Evolutionary conservation across 2,113 vertebrate genomes (phyloP), one percentile per base, ranked within the genome.

Genomic region (Saguinus imperator): DNA sequence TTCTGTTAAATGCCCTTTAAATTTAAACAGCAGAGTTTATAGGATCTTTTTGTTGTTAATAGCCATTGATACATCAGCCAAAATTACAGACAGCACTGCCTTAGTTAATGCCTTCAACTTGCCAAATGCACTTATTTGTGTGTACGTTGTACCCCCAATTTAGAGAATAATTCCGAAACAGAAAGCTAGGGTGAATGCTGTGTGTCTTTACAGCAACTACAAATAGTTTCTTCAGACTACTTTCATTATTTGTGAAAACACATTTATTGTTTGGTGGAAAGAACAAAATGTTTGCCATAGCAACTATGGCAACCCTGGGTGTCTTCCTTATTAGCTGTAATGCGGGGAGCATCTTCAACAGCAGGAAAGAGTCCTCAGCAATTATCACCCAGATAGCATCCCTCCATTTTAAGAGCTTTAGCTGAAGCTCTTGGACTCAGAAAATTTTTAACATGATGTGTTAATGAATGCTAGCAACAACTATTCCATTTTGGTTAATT

Each of bases 251-350:
- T 96, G 50, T 10, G 17, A 82, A 95, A 85, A 87, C 55, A 85
- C 14, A 84, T 73, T 90, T 91, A 94, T 70, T 97, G 84, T 80
- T 95, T 94, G 70, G 29, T 72, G 72, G 80, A 96, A 95, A 35
- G 45, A 91, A 92, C 6, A 94, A 84, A 97, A 84, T 95, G 76
- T 96, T 97, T 97, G 73, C 94, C 96, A 96, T 97, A 73, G 40
- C 87, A 97, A 92, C 97, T 45, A 6, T 11, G 84, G 61, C n/a
- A 95, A 80, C 40, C 84, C 92, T 57, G 32, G 88, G 70, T 86
- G n/a, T 80, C 29, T 58, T 2, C 37, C 18, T 91, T 52, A 75
- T 95, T 96, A 96, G 52, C 75, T 68, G 5, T 93, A 82, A 84
- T 76, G 70, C 76, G 43, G 32, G 50, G 70, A 94, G 6, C 48